Percentiles rank a stretch among this genome's conserved stretches.
Conservation (phyloP, 2,113 vertebrate species). For the Atrichornis clamosus region DNA sequence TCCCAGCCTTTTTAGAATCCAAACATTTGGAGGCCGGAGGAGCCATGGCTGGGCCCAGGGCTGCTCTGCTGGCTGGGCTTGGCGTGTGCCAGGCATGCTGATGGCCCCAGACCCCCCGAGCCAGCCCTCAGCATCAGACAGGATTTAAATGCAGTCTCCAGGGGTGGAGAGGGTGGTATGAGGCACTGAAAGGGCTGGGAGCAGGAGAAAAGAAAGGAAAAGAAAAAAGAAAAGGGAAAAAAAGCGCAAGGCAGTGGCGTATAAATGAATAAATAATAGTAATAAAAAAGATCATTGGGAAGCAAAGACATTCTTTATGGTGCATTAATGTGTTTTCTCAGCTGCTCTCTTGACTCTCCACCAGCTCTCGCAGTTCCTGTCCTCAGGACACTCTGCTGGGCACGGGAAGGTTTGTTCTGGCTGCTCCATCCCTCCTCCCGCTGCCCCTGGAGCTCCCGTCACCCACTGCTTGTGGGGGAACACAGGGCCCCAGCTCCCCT, state of each 20-base stretch:
- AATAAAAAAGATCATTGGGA: conserved; percentile 63
- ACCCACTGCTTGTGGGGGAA: not conserved
- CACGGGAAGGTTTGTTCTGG: not conserved
- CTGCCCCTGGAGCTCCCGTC: not conserved
- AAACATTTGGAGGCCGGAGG: conserved; percentile 44
- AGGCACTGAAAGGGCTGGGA: not conserved
- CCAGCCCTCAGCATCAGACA: not conserved
- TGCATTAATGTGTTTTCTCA: conserved; percentile 69
- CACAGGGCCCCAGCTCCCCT: too few relatives aligned
- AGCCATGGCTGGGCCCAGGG: not conserved
- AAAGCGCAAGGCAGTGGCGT: not conserved
- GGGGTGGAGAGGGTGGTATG: conserved; percentile 19
- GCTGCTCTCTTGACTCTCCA: conserved; percentile 41
- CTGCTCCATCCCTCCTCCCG: accelerated
- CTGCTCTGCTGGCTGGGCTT: not conserved
- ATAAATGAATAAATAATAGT: conserved; percentile 65
- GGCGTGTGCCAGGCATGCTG: not conserved
- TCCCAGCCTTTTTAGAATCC: conserved; percentile 14
- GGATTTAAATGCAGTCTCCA: conserved; percentile 2
- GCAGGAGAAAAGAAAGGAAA: not conserved
- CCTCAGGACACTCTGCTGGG: not conserved
- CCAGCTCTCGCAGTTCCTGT: conserved; percentile 30
- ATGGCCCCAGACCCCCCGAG: not conserved
- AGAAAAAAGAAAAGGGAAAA: not conserved
- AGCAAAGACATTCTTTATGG: conserved; percentile 54